A percentile compares a stretch with the other conserved stretches of the same genome.
These are phyloP conservation scores for Drosophila diplacantha DNA, from an alignment of 2,888 invertebrate genomes.

Conservation along the genomic window DNA sequence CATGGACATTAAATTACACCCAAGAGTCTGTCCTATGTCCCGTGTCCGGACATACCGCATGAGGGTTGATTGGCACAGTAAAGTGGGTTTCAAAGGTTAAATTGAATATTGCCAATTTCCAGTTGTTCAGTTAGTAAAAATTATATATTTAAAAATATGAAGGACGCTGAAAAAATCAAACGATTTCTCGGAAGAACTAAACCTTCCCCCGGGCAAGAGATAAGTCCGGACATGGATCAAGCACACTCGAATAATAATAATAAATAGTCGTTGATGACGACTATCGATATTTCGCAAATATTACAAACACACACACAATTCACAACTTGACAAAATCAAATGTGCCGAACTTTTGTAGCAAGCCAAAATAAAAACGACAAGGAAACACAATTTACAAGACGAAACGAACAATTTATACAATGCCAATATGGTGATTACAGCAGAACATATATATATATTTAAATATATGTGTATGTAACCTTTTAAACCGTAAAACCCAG, in stretches of 20 bases:
- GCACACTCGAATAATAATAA: neutral
- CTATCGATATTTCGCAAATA: conserved; percentile 1
- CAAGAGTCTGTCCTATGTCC: neutral
- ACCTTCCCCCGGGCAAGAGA: neutral
- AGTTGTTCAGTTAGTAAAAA: neutral
- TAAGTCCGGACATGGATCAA: conserved; percentile 12
- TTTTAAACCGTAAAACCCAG: conserved; percentile 38
- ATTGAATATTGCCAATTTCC: neutral
- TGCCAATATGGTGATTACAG: conserved; percentile 46
- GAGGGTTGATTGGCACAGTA: neutral
- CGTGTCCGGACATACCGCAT: neutral
- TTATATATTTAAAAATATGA: neutral
- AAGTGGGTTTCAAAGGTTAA: conserved; percentile 7
- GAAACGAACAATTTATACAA: conserved; percentile 57
- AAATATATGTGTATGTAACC: conserved; percentile 55
- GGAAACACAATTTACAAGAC: conserved; percentile 66
- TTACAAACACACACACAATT: neutral
- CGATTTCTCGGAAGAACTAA: neutral
- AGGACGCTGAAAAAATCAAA: neutral
- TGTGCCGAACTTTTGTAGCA: conserved; percentile 61
- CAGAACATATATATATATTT: conserved; percentile 51
- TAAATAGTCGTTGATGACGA: conserved; percentile 1
- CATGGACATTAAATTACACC: conserved; percentile 3
- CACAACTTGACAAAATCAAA: conserved; percentile 45
- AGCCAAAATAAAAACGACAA: conserved; percentile 13